Evolutionary conservation across 2,888 invertebrate genomes (phyloP), one percentile per base, ranked within the genome.

Genomic region (Ectemnius continuus): DNA sequence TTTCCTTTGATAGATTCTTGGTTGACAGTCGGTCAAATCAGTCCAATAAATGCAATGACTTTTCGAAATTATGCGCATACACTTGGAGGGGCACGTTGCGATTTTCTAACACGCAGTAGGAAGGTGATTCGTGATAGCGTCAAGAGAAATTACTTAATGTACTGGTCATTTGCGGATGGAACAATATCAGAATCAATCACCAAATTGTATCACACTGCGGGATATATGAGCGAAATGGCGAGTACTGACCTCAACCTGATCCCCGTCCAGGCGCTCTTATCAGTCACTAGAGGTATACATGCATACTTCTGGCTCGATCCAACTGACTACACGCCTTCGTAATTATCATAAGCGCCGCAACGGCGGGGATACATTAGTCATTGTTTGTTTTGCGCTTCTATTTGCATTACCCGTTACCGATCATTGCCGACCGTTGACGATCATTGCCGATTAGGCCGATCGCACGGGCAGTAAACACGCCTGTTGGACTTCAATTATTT

Each of bases 91-190:
- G 8, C 36, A 4, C 8, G 3, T 36, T 11, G 8, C 1, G 36
- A 36, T 36, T 11, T 36, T 11, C 36, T 36, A 36, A 11, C 11
- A 36, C 4, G 36, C 36, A 36, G 36, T 8, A 36, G 8, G 6
- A 36, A 36, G 36, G 36, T 36, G 36, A 11, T 36, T 36, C 3
- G 36, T 11, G 23, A 23, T 23, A 23, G 23, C 2, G 23, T 23
- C 23, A 23, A 23, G 36, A 2, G 16, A 2, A 14, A 14, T 77
- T 74, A 61, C 63, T 60, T 57, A 77, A 78, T 60, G 8, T 16
- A n/a, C 11, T 67, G 64, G 70, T 70, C 65, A 70, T 68, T 60
- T 47, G 59, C 57, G 58, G 26, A 61, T 23, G 57, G 46, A 64
- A 59, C 61, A 62, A 60, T 13, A 46, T 45, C 28, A 59, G 67